Evolutionary conservation across 1,140 invertebrate species (phyloP), one percentile per base, ranked within the genome.

Genomic region (Saccostrea glomerata): DNA sequence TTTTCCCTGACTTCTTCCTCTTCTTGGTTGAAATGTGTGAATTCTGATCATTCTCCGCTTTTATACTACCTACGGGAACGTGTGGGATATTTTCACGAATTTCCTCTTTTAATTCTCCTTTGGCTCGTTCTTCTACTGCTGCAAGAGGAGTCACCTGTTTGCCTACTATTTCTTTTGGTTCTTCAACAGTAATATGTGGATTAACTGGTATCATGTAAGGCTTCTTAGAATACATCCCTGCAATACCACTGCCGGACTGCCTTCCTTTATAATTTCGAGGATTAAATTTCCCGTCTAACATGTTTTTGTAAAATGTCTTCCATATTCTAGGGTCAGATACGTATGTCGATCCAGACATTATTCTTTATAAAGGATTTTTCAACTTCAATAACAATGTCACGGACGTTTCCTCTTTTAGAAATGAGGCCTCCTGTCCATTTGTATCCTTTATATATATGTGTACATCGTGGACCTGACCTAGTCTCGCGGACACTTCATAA

Each of bases 181-280:
- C 55, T 17, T 87, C 56, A 17, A 13, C 13, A 30, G 56, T 13
- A 5, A 58, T 25, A 54, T 47, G 86, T n/a, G 47, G 56, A 47
- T 86, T 86, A 11, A 88, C 84, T 55, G 87, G 87, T 56, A 86
- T 86, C 84, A 88, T 82, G 63, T 88, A 88, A 23, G 87, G 60
- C 56, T 77, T 70, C 47, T 84, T 88, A 6, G 17, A 23, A 36
- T 85, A 86, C 66, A 55, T 63, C 17, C 86, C 86, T 7, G 40
- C 86, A 15, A 86, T 77, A 11, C 70, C 86, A 12, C 66, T 36
- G 13, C 86, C 86, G 20, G 66, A 17, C 55, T 86, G 86, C 77
- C 86, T 11, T 7, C 86, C 86, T 73, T 70, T 77, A 36, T 86
- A 77, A 40, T 17, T 2, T 55, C 70, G 5, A 17, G 63, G 86